Base-by-base conservation (phyloP, 2,797 vertebrate species). In the Rhinoraja longicauda region DNA sequence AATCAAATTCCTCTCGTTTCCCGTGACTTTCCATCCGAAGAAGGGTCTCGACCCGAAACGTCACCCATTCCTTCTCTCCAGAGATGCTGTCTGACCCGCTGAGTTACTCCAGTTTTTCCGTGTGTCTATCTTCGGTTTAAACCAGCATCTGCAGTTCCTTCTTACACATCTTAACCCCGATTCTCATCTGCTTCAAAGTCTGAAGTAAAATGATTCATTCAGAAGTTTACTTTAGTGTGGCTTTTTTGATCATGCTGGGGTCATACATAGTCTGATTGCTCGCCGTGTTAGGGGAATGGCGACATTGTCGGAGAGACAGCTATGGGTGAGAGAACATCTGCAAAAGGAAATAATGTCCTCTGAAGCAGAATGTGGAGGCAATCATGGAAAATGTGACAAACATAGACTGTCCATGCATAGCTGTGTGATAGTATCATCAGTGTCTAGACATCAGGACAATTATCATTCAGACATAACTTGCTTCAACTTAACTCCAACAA, bases 391-490 rank as follows among this genome's bases (percentile, higher is more conserved):
- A 94, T 95, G 96, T 95, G 96, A 96, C 95, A 95, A 94, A 95
- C 94, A 88, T 67, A 64, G 95, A 95, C 95, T 95, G 96, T 96
- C 95, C 95, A 95, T 82, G 95, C 96, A 97, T 97, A 96, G 95
- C 96, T 97, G 86, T 96, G 96, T 95, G 96, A 96, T 96, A 96
- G 95, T 96, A 96, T 97, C 96, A 97, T 96, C 96, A 94, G 94
- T 64, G 97, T 97, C 97, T 97, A 97, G 96, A 97, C 97, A 96
- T 94, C 94, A 94, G 95, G 96, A 96, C 96, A 97, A 95, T 96
- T 96, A 96, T 94, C 95, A 96, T 95, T 95, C 96, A 97, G 96
- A 97, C 96, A 96, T 94, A 95, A 96, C 94, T 95, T 95, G 95
- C 95, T 95, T 95, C 94, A 95, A 96, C 94, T 94, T 94, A 95